Base-by-base conservation (phyloP, 1,140 invertebrate genomes). In the Phenacoccus solenopsis region DNA sequence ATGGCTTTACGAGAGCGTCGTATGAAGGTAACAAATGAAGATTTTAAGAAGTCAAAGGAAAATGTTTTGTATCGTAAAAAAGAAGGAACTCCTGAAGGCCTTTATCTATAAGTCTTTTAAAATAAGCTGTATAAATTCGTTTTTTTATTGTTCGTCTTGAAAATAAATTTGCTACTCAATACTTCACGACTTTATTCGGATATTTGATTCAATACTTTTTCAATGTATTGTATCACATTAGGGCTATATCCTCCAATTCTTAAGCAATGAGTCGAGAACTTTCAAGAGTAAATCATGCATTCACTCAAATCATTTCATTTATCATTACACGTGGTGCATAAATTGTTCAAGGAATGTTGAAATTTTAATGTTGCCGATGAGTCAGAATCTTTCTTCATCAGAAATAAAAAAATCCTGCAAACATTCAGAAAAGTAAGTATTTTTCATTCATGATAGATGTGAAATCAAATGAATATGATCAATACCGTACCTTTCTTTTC, bases 21-120 rank as follows among this genome's bases (percentile, higher is more conserved):
- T 74, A 99, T 99, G 97, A 98, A 98, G 81, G 98, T 99, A 13
- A 99, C 94, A 28, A 98, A 96, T 83, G 97, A 99, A 80, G 97
- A 99, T 80, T 99, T 99, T 78, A 93, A 93, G 77, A 99, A 99
- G 79, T 97, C 97, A 0, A 99, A 99, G 80, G 97, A 99, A 80
- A 99, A 96, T 82, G 97, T 99, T 67, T 82, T 99, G 16, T 99
- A 99, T 80, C 85, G 96, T 24, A 99, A 99, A 84, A 98, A 99
- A 79, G 97, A 99, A 84, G 96, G 96, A 72, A 98, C 96, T 64
- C 97, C 97, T 7, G 97, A 99, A 83, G 96, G 96, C 76, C 85
- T 99, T 27, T 99, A 99, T 84, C 85, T 99, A 78, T 99, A 94
- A 88, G 74, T 16, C 25, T 64, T 24, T 64, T 64, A 20, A 64